Evolutionary conservation across 2,797 vertebrate genomes (phyloP).

Genomic region (Peromyscus aztecus): DNA sequence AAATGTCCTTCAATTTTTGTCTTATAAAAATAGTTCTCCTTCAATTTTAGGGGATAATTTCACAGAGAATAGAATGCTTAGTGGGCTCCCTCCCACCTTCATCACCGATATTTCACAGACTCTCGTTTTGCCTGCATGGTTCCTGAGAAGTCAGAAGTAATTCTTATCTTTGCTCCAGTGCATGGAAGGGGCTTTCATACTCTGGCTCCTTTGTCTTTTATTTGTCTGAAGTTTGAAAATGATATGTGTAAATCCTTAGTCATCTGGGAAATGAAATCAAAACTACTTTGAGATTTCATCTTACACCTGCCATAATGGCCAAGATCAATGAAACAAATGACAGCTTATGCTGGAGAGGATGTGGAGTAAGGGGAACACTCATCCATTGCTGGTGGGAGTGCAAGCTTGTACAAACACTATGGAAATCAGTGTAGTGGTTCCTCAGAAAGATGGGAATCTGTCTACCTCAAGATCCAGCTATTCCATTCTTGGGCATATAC

Average conservation of each 20-base stretch:
- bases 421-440: not conserved
- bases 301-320: not conserved
- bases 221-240: constrained; percentile 4
- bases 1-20: not conserved
- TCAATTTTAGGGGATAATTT: constrained; percentile 9
- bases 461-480: not conserved
- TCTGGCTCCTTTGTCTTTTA: not conserved
- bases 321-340: not conserved
- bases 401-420: not conserved
- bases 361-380: not conserved
- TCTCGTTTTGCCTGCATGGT: not conserved
- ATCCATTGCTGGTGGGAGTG: not conserved
- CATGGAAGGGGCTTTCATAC: not conserved
- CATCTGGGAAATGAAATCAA: not conserved
- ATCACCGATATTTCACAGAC: not conserved
- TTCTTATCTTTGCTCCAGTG: not conserved
- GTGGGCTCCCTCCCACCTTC: not conserved
- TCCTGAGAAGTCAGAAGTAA: not conserved
- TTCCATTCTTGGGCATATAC: not conserved
- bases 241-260: not conserved
- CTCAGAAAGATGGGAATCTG: not conserved
- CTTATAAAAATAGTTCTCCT: not conserved
- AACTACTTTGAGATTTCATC: not conserved
- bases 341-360: not conserved
- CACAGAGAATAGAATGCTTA: not conserved